These are phyloP conservation scores for Nerophis ophidion DNA, from an alignment of 2,113 vertebrate genomes.

Conservation along the genomic window DNA sequence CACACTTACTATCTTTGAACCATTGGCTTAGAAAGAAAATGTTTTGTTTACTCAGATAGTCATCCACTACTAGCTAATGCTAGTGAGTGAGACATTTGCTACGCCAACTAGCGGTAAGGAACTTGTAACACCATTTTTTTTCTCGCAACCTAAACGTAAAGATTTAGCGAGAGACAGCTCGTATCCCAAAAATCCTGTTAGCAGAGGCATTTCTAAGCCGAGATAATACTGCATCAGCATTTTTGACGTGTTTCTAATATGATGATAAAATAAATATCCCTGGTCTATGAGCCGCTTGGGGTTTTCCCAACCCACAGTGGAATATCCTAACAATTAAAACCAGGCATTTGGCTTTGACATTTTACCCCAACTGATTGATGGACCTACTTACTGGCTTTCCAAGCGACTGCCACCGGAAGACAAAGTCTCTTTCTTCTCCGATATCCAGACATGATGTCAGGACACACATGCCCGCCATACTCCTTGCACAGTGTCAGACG, in stretches of 20 bases:
- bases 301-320: background rate
- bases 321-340: background rate
- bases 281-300: background rate
- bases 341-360: background rate
- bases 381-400: background rate
- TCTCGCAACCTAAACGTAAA: too few relatives aligned
- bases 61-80: too few relatives aligned
- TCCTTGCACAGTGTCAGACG: conserved; percentile 1
- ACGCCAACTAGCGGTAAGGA: too few relatives aligned
- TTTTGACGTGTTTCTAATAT: background rate
- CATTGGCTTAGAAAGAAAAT: too few relatives aligned
- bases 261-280: background rate
- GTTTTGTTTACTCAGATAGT: too few relatives aligned
- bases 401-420: conserved; percentile 13
- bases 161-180: too few relatives aligned
- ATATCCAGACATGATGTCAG: conserved; percentile 19
- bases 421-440: background rate
- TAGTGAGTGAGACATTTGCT: too few relatives aligned
- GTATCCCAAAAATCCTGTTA: too few relatives aligned
- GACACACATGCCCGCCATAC: conserved; percentile 1
- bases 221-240: too few relatives aligned
- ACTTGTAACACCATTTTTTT: too few relatives aligned
- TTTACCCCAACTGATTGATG: conserved; percentile 4
- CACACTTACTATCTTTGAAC: too few relatives aligned
- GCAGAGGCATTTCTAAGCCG: too few relatives aligned